A percentile compares a stretch with the other conserved stretches of the same genome.
phyloP scores from a whole-genome alignment of 2,113 vertebrate species.

The Oceanites oceanicus region DNA sequence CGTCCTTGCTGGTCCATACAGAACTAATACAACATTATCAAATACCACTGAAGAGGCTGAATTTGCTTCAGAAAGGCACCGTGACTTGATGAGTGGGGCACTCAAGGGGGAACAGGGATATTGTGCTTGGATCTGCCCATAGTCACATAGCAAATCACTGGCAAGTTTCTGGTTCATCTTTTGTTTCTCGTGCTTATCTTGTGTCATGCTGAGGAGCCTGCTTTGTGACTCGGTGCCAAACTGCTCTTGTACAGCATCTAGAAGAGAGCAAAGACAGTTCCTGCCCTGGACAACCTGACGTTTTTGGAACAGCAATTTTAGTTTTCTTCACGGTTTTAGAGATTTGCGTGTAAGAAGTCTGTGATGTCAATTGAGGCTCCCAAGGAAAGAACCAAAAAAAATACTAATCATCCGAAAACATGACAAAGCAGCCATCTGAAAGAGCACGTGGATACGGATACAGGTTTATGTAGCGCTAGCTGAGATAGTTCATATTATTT shows the following conservation, averaged over 20 bases:
- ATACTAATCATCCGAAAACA: background rate
- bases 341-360: rapidly evolving
- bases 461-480: background rate
- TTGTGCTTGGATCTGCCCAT: background rate
- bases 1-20: background rate
- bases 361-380: background rate
- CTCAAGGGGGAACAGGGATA: background rate
- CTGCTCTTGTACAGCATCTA: background rate
- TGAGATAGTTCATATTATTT: background rate
- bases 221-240: background rate
- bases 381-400: background rate
- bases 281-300: background rate
- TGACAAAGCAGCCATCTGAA: background rate
- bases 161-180: background rate
- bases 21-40: background rate
- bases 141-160: background rate
- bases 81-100: background rate
- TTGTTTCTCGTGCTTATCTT: background rate
- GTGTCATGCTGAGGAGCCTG: background rate
- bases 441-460: rapidly evolving
- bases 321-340: background rate
- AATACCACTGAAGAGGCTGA: background rate
- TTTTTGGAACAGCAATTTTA: background rate
- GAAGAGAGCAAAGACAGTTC: background rate
- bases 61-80: background rate